phyloP scores from a whole-genome alignment of 2,113 vertebrate species.

The Bostrychus sinensis region DNA sequence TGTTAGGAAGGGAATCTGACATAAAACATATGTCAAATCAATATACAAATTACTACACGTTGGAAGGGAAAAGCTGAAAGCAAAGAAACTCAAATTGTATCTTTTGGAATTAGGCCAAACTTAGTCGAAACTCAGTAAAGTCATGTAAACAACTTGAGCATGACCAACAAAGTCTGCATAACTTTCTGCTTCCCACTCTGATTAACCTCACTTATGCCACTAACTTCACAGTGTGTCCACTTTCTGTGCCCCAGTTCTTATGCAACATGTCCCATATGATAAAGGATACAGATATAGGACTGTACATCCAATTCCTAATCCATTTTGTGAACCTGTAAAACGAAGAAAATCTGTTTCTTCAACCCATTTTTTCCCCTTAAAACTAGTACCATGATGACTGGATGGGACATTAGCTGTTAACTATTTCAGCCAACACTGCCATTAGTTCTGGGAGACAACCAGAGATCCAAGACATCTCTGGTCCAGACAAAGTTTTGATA shows the following conservation, averaged over 20 bases:
- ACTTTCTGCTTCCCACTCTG: constrained; percentile 22
- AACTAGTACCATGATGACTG: background rate
- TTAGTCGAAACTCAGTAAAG: constrained; percentile 13
- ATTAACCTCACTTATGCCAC: constrained; percentile 17
- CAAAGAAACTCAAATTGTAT: too few relatives aligned
- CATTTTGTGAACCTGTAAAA: background rate
- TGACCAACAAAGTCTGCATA: constrained; percentile 1
- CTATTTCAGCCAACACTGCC: background rate
- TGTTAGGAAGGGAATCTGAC: too few relatives aligned
- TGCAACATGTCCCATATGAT: background rate
- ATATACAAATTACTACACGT: too few relatives aligned
- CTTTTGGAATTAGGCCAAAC: too few relatives aligned
- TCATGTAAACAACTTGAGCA: constrained; percentile 22
- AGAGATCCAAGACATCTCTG: background rate
- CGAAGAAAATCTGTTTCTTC: background rate
- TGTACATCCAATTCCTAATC: background rate
- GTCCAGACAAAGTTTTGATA: background rate
- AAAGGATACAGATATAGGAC: too few relatives aligned
- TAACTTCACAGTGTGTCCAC: background rate
- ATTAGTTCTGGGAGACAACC: background rate
- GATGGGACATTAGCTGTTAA: constrained; percentile 2
- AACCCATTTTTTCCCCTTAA: background rate
- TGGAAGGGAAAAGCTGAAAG: too few relatives aligned
- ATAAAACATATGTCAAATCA: too few relatives aligned
- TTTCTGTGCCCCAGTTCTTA: background rate